Evolutionary conservation across 2,797 vertebrate species (phyloP).

Genomic region (Typhlichthys subterraneus): DNA sequence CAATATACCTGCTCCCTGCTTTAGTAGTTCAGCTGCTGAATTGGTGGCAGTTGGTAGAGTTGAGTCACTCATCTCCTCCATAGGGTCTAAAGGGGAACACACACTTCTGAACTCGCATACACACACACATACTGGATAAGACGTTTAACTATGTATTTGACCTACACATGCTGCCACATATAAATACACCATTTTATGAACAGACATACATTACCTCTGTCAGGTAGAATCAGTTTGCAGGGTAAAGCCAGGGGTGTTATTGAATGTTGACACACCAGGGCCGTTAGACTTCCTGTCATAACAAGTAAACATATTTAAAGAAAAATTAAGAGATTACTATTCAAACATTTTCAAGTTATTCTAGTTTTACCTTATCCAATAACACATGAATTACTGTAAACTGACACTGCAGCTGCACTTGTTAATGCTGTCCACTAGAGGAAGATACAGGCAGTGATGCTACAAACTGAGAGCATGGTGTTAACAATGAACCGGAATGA

Average conservation of each 20-base stretch:
- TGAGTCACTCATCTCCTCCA: conserved; percentile 83
- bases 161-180: conserved; percentile 1
- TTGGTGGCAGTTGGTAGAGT: conserved; percentile 85
- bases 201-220: conserved; percentile 81
- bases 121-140: neutral
- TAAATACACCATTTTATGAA: neutral
- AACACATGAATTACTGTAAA: neutral
- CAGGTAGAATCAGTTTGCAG: conserved; percentile 93
- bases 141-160: too few relatives aligned
- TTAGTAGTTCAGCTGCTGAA: conserved; percentile 91
- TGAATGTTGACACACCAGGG: conserved; percentile 95
- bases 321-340: neutral
- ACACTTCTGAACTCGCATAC: neutral
- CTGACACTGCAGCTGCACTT: conserved; percentile 17
- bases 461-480: too few relatives aligned
- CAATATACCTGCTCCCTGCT: conserved; percentile 89
- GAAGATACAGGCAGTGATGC: conserved; percentile 21
- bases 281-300: conserved; percentile 89
- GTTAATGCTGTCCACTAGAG: conserved; percentile 43
- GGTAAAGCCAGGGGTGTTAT: conserved; percentile 93
- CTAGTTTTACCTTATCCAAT: neutral
- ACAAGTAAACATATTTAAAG: neutral
- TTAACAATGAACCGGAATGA: too few relatives aligned
- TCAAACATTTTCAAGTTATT: neutral
- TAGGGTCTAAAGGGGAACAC: conserved; percentile 76